Evolutionary conservation across 2,888 invertebrate species (phyloP).

Genomic region (Leptothorax acervorum): DNA sequence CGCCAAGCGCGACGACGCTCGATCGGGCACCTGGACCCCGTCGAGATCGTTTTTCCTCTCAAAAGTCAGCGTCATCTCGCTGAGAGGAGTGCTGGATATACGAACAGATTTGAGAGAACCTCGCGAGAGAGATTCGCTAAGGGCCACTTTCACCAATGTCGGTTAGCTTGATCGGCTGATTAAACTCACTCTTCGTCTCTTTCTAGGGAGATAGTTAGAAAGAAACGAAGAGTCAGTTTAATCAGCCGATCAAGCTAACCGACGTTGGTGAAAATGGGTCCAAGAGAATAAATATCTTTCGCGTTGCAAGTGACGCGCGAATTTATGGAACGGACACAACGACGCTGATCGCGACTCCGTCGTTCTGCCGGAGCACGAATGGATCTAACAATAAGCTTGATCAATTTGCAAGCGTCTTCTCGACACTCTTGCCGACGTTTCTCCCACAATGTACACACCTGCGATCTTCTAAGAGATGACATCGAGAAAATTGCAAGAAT

Average conservation of each 20-base stretch:
- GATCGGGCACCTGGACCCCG: neutral
- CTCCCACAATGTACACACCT: neutral
- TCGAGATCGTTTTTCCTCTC: neutral
- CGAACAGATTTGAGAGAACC: no score
- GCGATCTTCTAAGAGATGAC: neutral
- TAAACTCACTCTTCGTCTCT: no score
- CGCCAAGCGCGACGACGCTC: neutral
- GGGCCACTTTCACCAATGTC: no score
- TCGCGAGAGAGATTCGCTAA: no score
- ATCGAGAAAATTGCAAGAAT: neutral
- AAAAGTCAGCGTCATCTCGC: neutral
- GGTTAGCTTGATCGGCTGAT: no score
- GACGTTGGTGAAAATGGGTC: no score
- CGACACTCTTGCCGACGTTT: neutral
- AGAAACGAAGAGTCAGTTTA: no score
- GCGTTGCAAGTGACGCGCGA: neutral
- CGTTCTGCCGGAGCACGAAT: neutral
- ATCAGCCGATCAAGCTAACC: no score
- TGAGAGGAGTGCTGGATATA: neutral
- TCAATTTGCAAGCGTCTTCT: slow-evolving; percentile 1
- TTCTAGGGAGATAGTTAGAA: no score
- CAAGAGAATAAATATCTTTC: no score
- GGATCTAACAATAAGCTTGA: neutral
- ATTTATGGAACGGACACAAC: neutral
- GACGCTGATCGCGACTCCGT: neutral